These are phyloP conservation scores for Chrysocyon brachyurus DNA, from an alignment of 2,797 vertebrate genomes.

Conservation along the genomic window DNA sequence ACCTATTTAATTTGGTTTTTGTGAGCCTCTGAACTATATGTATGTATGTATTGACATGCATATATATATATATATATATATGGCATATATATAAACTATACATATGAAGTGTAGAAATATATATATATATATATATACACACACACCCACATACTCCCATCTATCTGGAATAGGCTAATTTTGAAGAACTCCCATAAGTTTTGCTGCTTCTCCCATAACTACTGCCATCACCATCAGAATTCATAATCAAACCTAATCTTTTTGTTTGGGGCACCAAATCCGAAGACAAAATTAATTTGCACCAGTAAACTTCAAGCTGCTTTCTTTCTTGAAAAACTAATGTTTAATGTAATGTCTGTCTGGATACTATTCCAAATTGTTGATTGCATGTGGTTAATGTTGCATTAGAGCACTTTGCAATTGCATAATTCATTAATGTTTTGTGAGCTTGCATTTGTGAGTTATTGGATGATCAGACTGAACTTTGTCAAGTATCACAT, in stretches of 20 bases:
- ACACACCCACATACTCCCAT: slow-evolving; percentile 72
- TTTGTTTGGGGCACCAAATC: slow-evolving; percentile 89
- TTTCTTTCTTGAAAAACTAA: slow-evolving; percentile 90
- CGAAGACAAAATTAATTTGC: slow-evolving; percentile 90
- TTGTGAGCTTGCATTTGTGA: slow-evolving; percentile 94
- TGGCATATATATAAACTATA: slow-evolving; percentile 60
- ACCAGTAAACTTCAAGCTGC: slow-evolving; percentile 91
- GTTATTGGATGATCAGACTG: slow-evolving; percentile 89
- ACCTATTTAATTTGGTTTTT: slow-evolving; percentile 76
- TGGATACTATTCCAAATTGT: slow-evolving; percentile 91
- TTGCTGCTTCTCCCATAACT: slow-evolving; percentile 85
- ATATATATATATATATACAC: slow-evolving; percentile 65
- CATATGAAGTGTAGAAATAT: slow-evolving; percentile 50
- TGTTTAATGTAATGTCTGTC: slow-evolving; percentile 91
- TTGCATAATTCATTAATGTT: slow-evolving; percentile 94
- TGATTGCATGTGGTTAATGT: slow-evolving; percentile 94
- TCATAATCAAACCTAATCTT: slow-evolving; percentile 87
- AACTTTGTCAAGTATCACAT: slow-evolving; percentile 88
- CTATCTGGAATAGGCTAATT: slow-evolving; percentile 83
- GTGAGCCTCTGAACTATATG: slow-evolving; percentile 61
- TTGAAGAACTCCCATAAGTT: slow-evolving; percentile 83
- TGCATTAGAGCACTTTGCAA: slow-evolving; percentile 96
- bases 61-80: background rate
- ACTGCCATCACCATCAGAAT: slow-evolving; percentile 86
- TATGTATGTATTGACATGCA: slow-evolving; percentile 26